Evolutionary conservation across 2,797 vertebrate genomes (phyloP), one percentile per base, ranked within the genome.

Genomic region (Smutsia gigantea): DNA sequence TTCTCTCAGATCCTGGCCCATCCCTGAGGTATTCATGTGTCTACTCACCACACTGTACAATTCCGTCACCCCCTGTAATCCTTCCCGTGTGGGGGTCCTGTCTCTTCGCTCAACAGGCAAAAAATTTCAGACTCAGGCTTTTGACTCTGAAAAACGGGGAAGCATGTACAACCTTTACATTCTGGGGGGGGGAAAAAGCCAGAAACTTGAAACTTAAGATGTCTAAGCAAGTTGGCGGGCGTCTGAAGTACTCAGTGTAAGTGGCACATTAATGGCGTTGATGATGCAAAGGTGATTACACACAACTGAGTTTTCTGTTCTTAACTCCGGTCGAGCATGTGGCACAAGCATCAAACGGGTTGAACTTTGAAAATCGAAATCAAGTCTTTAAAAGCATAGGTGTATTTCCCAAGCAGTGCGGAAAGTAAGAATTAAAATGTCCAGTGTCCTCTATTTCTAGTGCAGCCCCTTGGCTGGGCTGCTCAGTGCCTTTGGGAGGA

Each of bases 281-380:
- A 19, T 61, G n/a, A 79, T 68, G 34, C 51, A 92, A 92, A 92
- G 86, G 53, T 74, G 85, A 93, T 75, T 37, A 68, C 79, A 86
- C 51, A 89, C 81, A 77, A 42, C 83, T 96, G 46, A 18, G 53
- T 74, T 46, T 79, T 79, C 81, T 75, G 61, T 71, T 93, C 68
- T 87, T 81, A 89, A 92, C 81, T 90, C 79, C 66, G 90, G 88
- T 51, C 29, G 71, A 85, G 31, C 14, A 94, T 89, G 96, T 93
- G 77, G 74, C 74, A 85, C 68, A 90, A 91, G 90, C 95, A 92
- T 82, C 95, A 88, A 90, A 57, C 39, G 91, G 66, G 77, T 37
- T 87, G 71, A 96, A 90, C 87, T 78, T 85, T 87, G 87, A 95
- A 55, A 51, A 74, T 27, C 61, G 51, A 82, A 64, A 68, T 87